phyloP scores from a whole-genome alignment of 37 sponge, comb jelly and placozoan genomes.

The Beroe forskalii region DNA sequence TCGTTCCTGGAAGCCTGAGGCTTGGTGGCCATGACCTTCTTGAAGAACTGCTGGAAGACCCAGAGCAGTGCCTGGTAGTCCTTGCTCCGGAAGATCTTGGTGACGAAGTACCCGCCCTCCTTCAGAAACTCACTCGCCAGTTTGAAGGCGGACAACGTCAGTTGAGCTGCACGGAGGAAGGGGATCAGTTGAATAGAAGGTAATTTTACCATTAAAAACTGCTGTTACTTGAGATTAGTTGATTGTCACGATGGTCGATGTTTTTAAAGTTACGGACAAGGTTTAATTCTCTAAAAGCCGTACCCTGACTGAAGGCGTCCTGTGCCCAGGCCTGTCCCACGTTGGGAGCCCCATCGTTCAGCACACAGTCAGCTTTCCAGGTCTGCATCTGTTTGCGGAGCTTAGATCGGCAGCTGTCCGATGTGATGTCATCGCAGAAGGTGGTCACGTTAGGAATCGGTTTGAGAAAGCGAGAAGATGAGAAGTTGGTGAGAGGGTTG shows the following conservation, averaged over 20 bases:
- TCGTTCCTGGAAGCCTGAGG: constrained; percentile 95
- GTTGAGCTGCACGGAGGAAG: constrained; percentile 52
- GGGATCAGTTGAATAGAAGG: no score
- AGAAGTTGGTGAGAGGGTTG: background rate
- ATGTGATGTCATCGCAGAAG: constrained; percentile 90
- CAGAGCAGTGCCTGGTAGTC: constrained; percentile 93
- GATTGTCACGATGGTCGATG: no score
- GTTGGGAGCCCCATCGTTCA: constrained; percentile 98
- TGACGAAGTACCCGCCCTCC: constrained; percentile 88
- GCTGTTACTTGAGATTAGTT: no score
- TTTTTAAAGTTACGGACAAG: no score
- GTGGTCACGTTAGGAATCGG: constrained; percentile 87
- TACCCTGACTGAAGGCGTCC: constrained; percentile 92
- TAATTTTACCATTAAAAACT: no score
- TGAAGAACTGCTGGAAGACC: constrained; percentile 92
- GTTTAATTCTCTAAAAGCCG: no score
- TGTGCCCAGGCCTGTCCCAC: constrained; percentile 95
- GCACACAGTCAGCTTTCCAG: constrained; percentile 92
- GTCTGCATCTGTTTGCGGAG: constrained; percentile 81
- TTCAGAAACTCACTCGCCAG: constrained; percentile 86
- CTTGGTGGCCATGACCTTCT: constrained; percentile 90
- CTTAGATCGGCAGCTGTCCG: constrained; percentile 73
- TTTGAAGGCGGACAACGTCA: constrained; percentile 84
- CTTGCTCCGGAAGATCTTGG: constrained; percentile 95
- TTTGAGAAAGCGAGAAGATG: background rate